Conservation (phyloP, 2,113 vertebrate species). For the Chionomys nivalis region DNA sequence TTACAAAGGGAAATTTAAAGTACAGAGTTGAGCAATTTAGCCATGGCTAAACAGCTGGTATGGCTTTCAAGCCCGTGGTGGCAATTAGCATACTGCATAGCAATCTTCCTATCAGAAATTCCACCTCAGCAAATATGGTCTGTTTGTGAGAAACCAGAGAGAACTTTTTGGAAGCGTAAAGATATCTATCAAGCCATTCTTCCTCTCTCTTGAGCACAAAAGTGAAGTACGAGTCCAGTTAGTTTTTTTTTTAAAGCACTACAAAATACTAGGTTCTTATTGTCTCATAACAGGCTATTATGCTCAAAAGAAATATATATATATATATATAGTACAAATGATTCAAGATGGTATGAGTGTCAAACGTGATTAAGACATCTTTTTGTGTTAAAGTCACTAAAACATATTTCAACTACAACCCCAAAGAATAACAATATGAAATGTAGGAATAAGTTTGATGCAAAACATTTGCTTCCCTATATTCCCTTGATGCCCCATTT, state of each 20-base stretch:
- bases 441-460: neutral
- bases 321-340: neutral
- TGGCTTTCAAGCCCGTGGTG: neutral
- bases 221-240: neutral
- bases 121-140: neutral
- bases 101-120: neutral
- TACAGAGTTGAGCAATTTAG: constrained; percentile 17
- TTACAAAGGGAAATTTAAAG: neutral
- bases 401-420: neutral
- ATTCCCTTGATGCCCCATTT: neutral
- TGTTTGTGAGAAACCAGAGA: neutral
- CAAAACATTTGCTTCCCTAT: neutral
- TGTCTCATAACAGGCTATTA: constrained; percentile 5
- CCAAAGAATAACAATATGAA: neutral
- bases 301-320: constrained; percentile 26
- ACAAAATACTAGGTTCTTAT: neutral
- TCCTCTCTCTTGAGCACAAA: neutral
- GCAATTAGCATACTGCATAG: neutral
- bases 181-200: neutral
- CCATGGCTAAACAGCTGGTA: neutral
- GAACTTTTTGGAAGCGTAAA: neutral
- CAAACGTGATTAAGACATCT: neutral
- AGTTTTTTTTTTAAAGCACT: neutral
- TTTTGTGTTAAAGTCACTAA: constrained; percentile 43
- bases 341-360: neutral